Base-by-base conservation (phyloP, 2,888 invertebrate species). In the Conus canariensis region DNA sequence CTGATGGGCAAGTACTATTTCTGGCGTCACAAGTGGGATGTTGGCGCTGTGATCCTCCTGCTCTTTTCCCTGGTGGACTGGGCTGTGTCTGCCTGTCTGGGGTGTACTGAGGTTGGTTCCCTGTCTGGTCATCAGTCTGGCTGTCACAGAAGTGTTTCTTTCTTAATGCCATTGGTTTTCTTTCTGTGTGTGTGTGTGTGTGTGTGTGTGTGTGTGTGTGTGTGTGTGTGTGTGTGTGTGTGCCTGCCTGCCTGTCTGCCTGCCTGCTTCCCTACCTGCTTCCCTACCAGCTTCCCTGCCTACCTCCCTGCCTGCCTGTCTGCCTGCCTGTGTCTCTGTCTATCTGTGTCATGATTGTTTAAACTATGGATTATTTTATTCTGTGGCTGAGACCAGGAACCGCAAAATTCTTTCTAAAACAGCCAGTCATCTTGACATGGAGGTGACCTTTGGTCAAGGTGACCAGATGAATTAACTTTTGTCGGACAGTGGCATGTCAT, bases 31-130 rank as follows among this genome's bases (percentile, higher is more conserved):
- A 95, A 94, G 88, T 96, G 96, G 96, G 90, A 96, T 87, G 89
- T 94, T 8, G 93, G 93, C 3, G 94, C 94, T 88, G 90, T 94
- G 45, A 10, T 95, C 59, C 92, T 95, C 14, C 82, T 95, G 22
- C 59, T 90, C 10, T 87, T 95, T 12, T 95, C 96, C 4, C 88
- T 95, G 8, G 85, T 94, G 10, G 96, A 96, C 91, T 96, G 96
- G 95, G 90, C 92, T 60, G 93, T 96, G 45, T 94, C 95, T 14
- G 92, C 95, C n/a, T 92, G 92, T 5, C 87, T 94, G 45, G 92
- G 93, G 9, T 96, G 96, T 93, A 90, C 90, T 67, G 95, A 96
- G 94, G 95, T 96, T 92, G 86, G 87, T 12, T 16, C 64, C 14
- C 30, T n/a, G 22, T 45, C 45, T 45, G 8, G 3, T 45, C 70